Evolutionary conservation across 2,888 invertebrate genomes (phyloP), one percentile per base, ranked within the genome.

Genomic region (Terebella lapidaria): DNA sequence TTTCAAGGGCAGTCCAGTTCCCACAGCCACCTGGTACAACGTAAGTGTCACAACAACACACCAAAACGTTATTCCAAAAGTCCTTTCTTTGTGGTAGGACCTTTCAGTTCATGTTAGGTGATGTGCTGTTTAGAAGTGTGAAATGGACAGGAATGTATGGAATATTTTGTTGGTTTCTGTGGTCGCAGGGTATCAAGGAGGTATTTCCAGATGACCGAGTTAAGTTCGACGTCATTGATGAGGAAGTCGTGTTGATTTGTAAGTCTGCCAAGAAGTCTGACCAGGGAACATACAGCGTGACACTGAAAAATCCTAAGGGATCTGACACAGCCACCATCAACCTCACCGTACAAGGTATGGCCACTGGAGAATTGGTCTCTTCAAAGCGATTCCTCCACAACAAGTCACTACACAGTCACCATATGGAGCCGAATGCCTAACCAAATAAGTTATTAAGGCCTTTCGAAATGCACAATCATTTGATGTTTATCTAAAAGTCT

Each of bases 231-330:
- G 70, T 72, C 28, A 67, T 62, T 45, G 71, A 70, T 26, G 71
- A 71, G 45, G 74, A 76, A 57, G 71, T 80, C 54, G 66, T 74
- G 20, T 59, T 81, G 25, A 58, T 65, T 57, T 75, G 75, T 81
- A 90, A 91, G 72, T 87, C 86, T 57, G 94, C 95, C 0, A 91
- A 93, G 81, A 86, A 95, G 53, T 86, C 87, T 0, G 99, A 99
- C 79, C 89, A 92, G 24, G 99, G 99, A 53, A 89, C 88, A 4
- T 99, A 99, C 79, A 90, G 91, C 0, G 90, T 99, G 54, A 89
- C 90, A 74, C 84, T 99, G 69, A 86, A 88, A 15, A 97, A 97
- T 81, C 86, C 86, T 66, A 91, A 92, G 72, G 97, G 97, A 20
- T 89, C 89, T 1, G 96, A 97, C 79, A 89, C 92, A 5, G 92